phyloP scores from a whole-genome alignment of 2,113 vertebrate species.

The Physeter macrocephalus region DNA sequence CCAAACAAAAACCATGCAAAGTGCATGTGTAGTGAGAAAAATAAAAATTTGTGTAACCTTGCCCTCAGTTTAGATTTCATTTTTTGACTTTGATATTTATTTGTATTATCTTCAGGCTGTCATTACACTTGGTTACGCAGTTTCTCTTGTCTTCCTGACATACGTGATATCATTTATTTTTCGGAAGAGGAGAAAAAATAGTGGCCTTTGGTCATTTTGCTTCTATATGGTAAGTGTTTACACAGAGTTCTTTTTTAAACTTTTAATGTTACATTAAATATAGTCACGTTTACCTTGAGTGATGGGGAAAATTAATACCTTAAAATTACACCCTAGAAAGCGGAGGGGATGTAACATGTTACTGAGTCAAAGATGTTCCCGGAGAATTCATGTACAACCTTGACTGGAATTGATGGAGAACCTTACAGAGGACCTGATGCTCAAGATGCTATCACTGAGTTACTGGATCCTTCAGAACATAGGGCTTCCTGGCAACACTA shows the following conservation, averaged over 20 bases:
- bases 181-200: conserved; percentile 83
- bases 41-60: neutral
- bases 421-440: conserved; percentile 89
- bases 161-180: conserved; percentile 88
- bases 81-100: neutral
- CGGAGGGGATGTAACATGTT: neutral
- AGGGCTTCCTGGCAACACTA: conserved; percentile 96
- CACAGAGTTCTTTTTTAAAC: neutral
- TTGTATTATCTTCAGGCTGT: conserved; percentile 73
- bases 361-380: conserved; percentile 78
- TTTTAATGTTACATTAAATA: neutral
- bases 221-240: conserved; percentile 84
- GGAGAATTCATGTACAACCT: conserved; percentile 90
- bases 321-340: neutral
- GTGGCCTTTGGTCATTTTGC: conserved; percentile 84
- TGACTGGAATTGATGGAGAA: conserved; percentile 89
- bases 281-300: neutral
- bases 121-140: conserved; percentile 80
- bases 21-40: neutral
- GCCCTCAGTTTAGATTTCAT: neutral
- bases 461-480: conserved; percentile 91
- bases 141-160: conserved; percentile 84
- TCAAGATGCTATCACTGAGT: conserved; percentile 90
- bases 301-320: neutral
- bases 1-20: neutral